Percentiles rank a stretch among this genome's conserved stretches.
Conservation (phyloP, 1,140 invertebrate genomes). For the Scaptomyza graminum region DNA sequence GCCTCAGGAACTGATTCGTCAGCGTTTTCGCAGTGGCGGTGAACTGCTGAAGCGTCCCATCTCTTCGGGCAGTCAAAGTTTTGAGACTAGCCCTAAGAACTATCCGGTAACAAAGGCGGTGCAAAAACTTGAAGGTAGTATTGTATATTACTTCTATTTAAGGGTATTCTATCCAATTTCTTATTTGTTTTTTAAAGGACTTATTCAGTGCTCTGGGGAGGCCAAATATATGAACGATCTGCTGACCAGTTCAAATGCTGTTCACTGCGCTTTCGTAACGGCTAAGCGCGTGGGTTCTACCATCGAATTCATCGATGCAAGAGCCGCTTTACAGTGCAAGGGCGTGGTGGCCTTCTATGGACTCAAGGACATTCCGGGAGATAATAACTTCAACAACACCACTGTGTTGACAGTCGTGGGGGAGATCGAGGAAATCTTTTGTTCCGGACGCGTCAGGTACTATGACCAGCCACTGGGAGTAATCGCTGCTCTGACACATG, state of each 20-base stretch:
- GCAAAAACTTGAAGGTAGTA: conserved; percentile 88
- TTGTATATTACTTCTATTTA: too few relatives aligned
- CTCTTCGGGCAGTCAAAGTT: conserved; percentile 90
- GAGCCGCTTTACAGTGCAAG: conserved; percentile 85
- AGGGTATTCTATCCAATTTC: too few relatives aligned
- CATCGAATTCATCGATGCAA: conserved; percentile 86
- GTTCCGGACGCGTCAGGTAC: conserved; percentile 85
- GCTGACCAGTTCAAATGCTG: conserved; percentile 84
- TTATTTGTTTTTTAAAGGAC: conserved; percentile 83
- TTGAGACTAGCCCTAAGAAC: conserved; percentile 88
- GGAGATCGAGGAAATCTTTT: conserved; percentile 84
- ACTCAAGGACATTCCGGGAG: conserved; percentile 90
- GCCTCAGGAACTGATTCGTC: conserved; percentile 62
- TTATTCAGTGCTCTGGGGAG: conserved; percentile 90
- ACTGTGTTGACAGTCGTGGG: conserved; percentile 37
- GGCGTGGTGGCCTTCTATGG: conserved; percentile 89
- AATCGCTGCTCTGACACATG: conserved; percentile 87
- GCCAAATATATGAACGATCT: conserved; percentile 88
- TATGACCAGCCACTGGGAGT: conserved; percentile 91
- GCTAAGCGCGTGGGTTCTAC: conserved; percentile 85
- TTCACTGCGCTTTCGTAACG: conserved; percentile 88
- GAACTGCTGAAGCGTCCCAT: conserved; percentile 87
- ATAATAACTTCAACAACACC: conserved; percentile 85
- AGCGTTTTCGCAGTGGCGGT: conserved; percentile 84
- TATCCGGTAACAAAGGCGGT: conserved; percentile 92